Base-by-base conservation (phyloP, 2,113 vertebrate species). In the Candoia aspera region DNA sequence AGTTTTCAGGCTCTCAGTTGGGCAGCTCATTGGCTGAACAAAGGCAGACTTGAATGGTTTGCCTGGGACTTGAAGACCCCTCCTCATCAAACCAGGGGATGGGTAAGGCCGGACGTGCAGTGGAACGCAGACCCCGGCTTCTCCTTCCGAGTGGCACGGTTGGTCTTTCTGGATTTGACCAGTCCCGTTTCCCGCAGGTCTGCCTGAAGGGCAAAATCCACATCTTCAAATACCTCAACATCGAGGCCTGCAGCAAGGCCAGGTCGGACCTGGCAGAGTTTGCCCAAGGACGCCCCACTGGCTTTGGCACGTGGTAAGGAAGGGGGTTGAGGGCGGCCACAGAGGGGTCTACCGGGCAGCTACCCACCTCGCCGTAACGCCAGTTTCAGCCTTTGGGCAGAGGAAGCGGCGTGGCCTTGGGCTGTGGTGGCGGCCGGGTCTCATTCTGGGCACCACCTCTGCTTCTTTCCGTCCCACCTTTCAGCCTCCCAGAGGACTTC, bases 171-270 rank as follows among this genome's bases (percentile, higher is more conserved):
- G 24, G 3, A n/a, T 8, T 15, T 23, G 17, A 33, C 6, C 17
- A 12, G 0, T 37, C 6, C 3, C 62, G 8, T 10, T 4, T 29
- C 8, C 53, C 17, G 1, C 97, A 99, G 97, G 97, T 99, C 94
- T 99, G 98, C 96, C 97, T 98, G 94, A 99, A 98, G 95, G 98
- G 98, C 89, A 99, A 98, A 93, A 97, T 98, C 73, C 98, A 99
- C 95, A 98, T 99, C 96, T 99, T 99, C 92, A 99, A 99, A 95
- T 99, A 98, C 95, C 98, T 99, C 92, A 98, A 98, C 89, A 97
- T 98, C 91, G 98, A 99, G 96, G 97, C 98, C 91, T 97, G 98
- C 91, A 84, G 92, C 93, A 98, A 98, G 96, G 94, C 97, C 86
- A 91, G 94, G 94, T 97, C 98, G 49, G 94, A 94, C 3, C 86